Percentiles rank a stretch among this genome's conserved stretches.
Conservation (phyloP, 2,113 vertebrate species). For the Canis aureus region DNA sequence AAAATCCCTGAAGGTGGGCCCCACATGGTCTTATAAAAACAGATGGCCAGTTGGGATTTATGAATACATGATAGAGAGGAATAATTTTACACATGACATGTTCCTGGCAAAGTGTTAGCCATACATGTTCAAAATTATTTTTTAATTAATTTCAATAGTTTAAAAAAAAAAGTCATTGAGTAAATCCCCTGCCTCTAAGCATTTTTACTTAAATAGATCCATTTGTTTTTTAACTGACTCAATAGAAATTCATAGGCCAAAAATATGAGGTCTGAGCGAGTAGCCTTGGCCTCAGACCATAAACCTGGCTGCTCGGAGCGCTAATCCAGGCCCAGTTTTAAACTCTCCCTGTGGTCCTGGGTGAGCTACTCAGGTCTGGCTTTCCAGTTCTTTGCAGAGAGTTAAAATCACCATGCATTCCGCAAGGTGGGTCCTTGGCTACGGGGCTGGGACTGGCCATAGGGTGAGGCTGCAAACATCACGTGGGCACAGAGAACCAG, state of each 20-base stretch:
- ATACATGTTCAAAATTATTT: slow-evolving; percentile 65
- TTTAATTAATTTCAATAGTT: slow-evolving; percentile 79
- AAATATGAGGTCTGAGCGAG: slow-evolving; percentile 16
- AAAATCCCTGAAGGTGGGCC: background rate
- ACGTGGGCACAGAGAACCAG: background rate
- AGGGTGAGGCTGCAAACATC: background rate
- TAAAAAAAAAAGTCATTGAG: slow-evolving; percentile 58
- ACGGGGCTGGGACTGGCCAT: background rate
- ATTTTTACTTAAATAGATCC: slow-evolving; percentile 68
- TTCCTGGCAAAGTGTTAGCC: slow-evolving; percentile 64
- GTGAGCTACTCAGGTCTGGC: background rate
- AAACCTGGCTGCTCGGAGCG: background rate
- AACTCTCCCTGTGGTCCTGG: slow-evolving; percentile 40
- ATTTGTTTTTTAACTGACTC: slow-evolving; percentile 70
- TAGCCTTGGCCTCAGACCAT: background rate
- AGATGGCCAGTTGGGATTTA: slow-evolving; percentile 24
- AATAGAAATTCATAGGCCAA: slow-evolving; percentile 58
- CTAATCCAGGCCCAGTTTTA: background rate
- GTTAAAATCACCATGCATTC: background rate
- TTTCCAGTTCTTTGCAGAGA: background rate
- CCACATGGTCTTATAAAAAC: background rate
- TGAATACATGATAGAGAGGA: background rate
- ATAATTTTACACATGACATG: background rate
- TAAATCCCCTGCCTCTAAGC: slow-evolving; percentile 76
- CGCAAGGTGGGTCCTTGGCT: accelerated